Base-by-base conservation (phyloP, 2,113 vertebrate species). In the Morphnarchus princeps region DNA sequence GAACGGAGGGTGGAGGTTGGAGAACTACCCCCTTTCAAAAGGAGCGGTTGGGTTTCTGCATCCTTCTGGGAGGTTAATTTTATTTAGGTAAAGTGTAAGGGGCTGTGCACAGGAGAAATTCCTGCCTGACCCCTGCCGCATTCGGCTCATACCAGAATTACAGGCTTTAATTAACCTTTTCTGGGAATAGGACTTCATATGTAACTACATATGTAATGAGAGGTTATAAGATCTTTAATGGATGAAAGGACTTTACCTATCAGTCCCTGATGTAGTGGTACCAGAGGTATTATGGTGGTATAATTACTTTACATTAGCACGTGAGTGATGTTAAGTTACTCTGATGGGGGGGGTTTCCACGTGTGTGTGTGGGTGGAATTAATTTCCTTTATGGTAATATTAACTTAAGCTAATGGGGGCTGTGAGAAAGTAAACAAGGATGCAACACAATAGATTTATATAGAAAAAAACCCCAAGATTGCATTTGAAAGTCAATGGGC, bases 401-500 rank as follows among this genome's bases (percentile, higher is more conserved):
- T 87, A 78, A 85, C 50, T 52, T 38, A 79, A 91, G 52, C 32
- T 92, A 91, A 85, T 79, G 70, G 77, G 70, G 17, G 19, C 36
- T 69, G 87, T 28, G 83, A 84, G 83, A 87, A 85, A 86, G 88
- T 79, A 94, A 94, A 90, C 80, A 89, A 62, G 43, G 62, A 78
- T 81, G 65, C 80, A 83, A 34, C 57, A 87, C 32, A 82, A 90
- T 16, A 73, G 38, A 77, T 88, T 80, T 38, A 34, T 19, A 66
- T 19, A 4, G 34, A 71, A 90, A 63, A 67, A 11, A 47, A 54
- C 16, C 0, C 0, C 3, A 65, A 92, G 57, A 90, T 82, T 87
- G 62, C 91, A 76, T 82, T 76, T 96, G 93, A 84, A 95, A 96
- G 92, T 95, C 90, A 89, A 81, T 81, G 43, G 67, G 69, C 13